Evolutionary conservation across 2,888 invertebrate genomes (phyloP).

Genomic region (Hydraecia micacea): DNA sequence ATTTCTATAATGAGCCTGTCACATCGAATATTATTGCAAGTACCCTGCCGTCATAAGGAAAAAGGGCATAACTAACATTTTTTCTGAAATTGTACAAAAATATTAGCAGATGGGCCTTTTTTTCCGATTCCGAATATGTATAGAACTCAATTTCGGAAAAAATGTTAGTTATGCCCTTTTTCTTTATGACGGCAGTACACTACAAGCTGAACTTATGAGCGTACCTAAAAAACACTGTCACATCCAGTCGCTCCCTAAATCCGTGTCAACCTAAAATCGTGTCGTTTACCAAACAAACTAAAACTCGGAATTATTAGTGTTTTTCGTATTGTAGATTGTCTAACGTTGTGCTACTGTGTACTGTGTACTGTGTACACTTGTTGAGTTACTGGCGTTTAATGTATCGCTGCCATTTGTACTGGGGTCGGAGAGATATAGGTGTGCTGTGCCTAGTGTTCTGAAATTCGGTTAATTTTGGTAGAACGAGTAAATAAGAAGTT

Average conservation of each 20-base stretch:
- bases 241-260: conserved; percentile 63
- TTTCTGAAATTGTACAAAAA: no score
- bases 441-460: conserved; percentile 12
- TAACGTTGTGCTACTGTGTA: conserved; percentile 59
- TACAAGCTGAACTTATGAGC: not conserved
- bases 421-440: conserved; percentile 1
- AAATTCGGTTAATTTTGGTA: not conserved
- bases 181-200: no score
- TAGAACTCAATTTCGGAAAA: no score
- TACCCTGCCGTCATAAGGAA: no score
- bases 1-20: not conserved
- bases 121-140: no score
- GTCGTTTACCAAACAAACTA: conserved; percentile 84
- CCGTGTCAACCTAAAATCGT: conserved; percentile 72
- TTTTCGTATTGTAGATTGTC: conserved; percentile 82
- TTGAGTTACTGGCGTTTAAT: conserved; percentile 55
- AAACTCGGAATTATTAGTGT: conserved; percentile 86
- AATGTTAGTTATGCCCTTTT: no score
- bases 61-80: no score
- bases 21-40: not conserved
- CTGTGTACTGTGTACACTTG: conserved; percentile 55
- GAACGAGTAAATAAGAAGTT: not conserved
- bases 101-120: no score
- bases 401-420: conserved; percentile 47
- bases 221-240: not conserved